Base-by-base conservation (phyloP, 2,797 vertebrate genomes). In the Tokudaia tokunoshimensis region DNA sequence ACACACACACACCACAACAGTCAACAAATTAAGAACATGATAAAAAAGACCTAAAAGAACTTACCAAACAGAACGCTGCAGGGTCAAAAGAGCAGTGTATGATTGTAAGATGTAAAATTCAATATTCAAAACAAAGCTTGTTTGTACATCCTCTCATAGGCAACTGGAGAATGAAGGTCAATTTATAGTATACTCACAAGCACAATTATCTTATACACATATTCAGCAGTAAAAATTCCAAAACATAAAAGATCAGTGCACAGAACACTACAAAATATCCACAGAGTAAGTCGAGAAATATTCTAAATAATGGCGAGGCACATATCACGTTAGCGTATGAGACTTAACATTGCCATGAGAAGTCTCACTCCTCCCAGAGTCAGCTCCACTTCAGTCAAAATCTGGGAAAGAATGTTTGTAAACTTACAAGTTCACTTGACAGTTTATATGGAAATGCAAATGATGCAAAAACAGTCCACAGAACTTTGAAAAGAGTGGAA, bases 141-240 rank as follows among this genome's bases (percentile, higher is more conserved):
- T 55, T 81, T 92, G 88, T 81, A 76, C 52, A 79, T 24, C 17
- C 10, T 31, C 74, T 78, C 34, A 88, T 92, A 82, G 70, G n/a
- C 37, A 95, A 55, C 19, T 93, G 67, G n/a, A 89, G 91, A 88
- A 80, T 72, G 63, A 96, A 92, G 63, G 61, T 57, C 63, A 84
- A 37, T 84, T 80, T 90, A 75, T 10, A 59, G 44, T 75, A 26
- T 59, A 65, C 72, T 78, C 83, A 55, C 52, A 70, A 83, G 20
- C 34, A 31, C 83, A 65, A 89, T 17, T 59, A 86, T 89, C n/a
- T 91, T 95, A 44, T 29, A 47, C 88, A 85, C 80, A 86, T 57
- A 74, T 89, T 89, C 72, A 85, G 57, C 31, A 91, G 19, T 57
- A 81, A 78, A 94, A 91, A 76, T 20, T 44, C 78, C 67, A 57